phyloP scores from a whole-genome alignment of 2,113 vertebrate species.

The Coptodon bakossiorum region DNA sequence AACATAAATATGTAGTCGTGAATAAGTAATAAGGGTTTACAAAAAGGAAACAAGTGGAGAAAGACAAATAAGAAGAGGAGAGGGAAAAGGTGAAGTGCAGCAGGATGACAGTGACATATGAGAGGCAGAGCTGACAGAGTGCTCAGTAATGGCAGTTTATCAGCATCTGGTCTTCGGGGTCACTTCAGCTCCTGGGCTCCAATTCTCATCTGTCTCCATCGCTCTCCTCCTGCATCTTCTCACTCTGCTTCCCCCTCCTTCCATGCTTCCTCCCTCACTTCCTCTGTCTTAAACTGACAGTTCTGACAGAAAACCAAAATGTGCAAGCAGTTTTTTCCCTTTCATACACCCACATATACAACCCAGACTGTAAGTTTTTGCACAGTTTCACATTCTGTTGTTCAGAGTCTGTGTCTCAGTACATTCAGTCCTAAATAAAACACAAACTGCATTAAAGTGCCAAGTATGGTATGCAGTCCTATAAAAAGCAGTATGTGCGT shows the following conservation, averaged over 20 bases:
- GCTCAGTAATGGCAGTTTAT: slow-evolving; percentile 51
- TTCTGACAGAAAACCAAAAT: slow-evolving; percentile 12
- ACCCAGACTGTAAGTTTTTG: background rate
- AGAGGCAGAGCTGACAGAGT: slow-evolving; percentile 37
- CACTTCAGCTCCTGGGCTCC: slow-evolving; percentile 36
- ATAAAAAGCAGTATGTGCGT: background rate
- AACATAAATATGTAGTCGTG: background rate
- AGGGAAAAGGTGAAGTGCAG: background rate
- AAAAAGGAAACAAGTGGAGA: background rate
- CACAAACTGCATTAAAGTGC: background rate
- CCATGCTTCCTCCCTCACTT: background rate
- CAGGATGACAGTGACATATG: slow-evolving; percentile 50
- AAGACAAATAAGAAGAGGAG: background rate
- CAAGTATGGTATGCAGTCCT: background rate
- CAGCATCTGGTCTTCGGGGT: slow-evolving; percentile 52
- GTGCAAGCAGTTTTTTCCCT: background rate
- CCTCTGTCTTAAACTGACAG: background rate
- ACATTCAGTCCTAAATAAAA: background rate
- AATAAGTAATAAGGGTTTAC: background rate
- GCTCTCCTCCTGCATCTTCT: slow-evolving; percentile 10
- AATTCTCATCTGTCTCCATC: slow-evolving; percentile 43
- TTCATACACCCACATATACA: background rate
- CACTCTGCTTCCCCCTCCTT: background rate
- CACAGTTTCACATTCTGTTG: background rate
- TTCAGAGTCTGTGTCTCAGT: background rate